Evolutionary conservation across 2,113 vertebrate species (phyloP).

Genomic region (Oncorhynchus mykiss): DNA sequence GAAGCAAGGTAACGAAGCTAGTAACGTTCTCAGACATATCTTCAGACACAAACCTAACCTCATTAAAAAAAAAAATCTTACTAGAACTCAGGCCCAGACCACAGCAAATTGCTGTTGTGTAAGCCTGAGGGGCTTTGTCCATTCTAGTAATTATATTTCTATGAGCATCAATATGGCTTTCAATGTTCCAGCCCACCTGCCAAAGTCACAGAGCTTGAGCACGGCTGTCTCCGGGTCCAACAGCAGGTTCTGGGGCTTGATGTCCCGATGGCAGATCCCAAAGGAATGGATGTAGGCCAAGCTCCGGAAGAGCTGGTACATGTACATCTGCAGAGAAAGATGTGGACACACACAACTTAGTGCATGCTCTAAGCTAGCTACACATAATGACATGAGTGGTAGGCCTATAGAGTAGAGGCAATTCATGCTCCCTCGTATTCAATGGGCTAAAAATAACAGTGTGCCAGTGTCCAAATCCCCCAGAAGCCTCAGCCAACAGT

Average conservation of each 20-base stretch:
- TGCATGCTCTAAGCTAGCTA: neutral
- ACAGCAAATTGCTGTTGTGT: too few species aligned
- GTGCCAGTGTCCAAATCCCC: too few species aligned
- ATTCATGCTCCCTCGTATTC: neutral
- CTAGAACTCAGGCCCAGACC: too few species aligned
- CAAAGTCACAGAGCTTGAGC: constrained; percentile 89
- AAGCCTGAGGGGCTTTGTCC: too few species aligned
- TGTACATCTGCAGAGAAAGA: constrained; percentile 80
- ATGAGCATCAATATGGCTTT: too few species aligned
- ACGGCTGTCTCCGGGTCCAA: constrained; percentile 89
- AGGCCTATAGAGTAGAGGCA: constrained; percentile 20
- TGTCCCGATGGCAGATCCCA: constrained; percentile 91
- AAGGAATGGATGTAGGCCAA: constrained; percentile 92
- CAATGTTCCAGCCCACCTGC: constrained; percentile 74
- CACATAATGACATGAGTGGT: neutral
- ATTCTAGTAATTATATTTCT: too few species aligned
- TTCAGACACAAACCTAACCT: too few species aligned
- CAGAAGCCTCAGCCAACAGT: too few species aligned
- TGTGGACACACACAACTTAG: constrained; percentile 1
- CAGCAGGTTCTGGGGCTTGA: constrained; percentile 92
- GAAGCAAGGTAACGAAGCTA: too few species aligned
- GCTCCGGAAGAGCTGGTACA: constrained; percentile 91
- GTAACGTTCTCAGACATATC: neutral
- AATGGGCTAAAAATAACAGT: too few species aligned
- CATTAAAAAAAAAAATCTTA: too few species aligned